Percentiles rank a stretch among this genome's conserved stretches.
phyloP scores from a whole-genome alignment of 2,797 vertebrate species.

The Hemitrygon akajei region DNA sequence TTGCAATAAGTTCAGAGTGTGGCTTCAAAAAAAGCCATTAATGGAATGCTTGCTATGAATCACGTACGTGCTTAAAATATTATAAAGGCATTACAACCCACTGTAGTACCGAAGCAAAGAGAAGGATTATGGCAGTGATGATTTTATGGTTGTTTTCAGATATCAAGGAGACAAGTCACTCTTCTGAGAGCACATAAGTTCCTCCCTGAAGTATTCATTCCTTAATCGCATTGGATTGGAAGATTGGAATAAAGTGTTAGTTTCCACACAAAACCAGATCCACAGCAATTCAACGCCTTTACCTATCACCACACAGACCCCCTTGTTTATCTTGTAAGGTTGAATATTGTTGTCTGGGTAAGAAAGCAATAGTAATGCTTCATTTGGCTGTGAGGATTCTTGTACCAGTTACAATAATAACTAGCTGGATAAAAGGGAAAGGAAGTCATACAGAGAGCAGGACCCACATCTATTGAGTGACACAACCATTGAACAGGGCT shows the following conservation, averaged over 20 bases:
- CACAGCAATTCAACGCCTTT: not conserved
- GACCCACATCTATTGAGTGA: too few species aligned
- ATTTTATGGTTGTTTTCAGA: not conserved
- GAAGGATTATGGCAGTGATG: not conserved
- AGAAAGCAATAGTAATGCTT: not conserved
- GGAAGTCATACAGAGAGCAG: too few species aligned
- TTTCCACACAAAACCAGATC: not conserved
- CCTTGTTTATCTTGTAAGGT: not conserved
- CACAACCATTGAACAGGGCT: too few species aligned
- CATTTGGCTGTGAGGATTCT: not conserved
- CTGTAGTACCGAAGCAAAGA: not conserved
- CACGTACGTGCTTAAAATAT: not conserved
- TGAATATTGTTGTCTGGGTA: not conserved
- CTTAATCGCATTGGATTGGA: not conserved
- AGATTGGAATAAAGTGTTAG: not conserved
- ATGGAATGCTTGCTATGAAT: not conserved
- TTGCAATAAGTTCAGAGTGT: not conserved
- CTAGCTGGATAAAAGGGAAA: too few species aligned
- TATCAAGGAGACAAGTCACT: conserved; percentile 5
- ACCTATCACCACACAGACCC: not conserved
- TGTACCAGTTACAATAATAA: too few species aligned
- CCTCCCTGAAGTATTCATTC: not conserved
- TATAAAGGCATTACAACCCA: not conserved
- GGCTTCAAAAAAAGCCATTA: not conserved
- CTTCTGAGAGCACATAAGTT: not conserved